Base-by-base conservation (phyloP, 2,797 vertebrate species). In the Bryconaethiops microstoma region DNA sequence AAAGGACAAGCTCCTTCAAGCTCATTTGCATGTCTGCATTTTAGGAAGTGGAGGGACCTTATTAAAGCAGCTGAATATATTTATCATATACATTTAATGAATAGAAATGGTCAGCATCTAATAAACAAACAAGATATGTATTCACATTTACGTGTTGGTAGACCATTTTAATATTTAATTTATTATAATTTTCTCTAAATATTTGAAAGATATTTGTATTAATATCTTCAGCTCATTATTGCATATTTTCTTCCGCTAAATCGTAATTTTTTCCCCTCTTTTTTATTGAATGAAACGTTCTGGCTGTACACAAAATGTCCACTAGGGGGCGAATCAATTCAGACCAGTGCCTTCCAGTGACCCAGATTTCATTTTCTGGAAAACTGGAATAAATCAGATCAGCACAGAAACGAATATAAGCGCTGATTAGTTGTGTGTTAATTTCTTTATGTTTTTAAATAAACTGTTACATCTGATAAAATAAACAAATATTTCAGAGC, bases 251-350 rank as follows among this genome's bases (percentile, higher is more conserved):
- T 2, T 19, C 29, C 13, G 10, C 16, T 23, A n/a, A n/a, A 1
- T 68, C 67, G 7, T 59, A 35, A 59, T 55, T 39, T n/a, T 39
- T 57, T n/a, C 5, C 5, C 12, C 1, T 23, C 39, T 14, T 57
- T 74, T 57, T 35, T 57, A 8, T 14, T n/a, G 16, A 13, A 17
- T 35, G 35, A 2, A 10, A 6, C 63, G 17, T 25, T 9, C 16
- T 19, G 62, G 54, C 35, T 48, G 39, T 40, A 0, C 6, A 16
- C 16, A 42, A 5, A 65, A 19, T 25, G 42, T 19, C 57, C 40
- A 29, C 92, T 88, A 92, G 94, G 90, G 93, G 93, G 89, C 92
- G 87, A 78, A 83, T 80, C 86, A 87, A 45, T 23, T 80, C 55
- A 68, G 48, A 39, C n/a, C 78, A 82, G 40, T 39, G 60, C n/a